Base-by-base conservation (phyloP, 2,797 vertebrate species). In the Perodicticus potto region DNA sequence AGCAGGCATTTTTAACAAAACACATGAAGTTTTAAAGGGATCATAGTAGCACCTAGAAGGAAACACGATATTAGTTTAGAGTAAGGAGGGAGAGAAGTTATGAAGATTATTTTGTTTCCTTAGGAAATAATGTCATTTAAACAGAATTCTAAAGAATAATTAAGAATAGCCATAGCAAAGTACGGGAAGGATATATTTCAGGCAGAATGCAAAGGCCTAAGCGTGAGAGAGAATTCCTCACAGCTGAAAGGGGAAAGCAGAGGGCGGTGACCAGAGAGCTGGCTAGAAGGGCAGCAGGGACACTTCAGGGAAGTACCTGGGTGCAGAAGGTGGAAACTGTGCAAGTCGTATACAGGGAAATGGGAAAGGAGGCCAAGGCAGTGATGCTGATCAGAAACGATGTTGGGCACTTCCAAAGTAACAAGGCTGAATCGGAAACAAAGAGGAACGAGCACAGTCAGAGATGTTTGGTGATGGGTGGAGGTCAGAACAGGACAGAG, bases 361-460 rank as follows among this genome's bases (percentile, higher is more conserved):
- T 19, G 7, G 19, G 14, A 73, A 45, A 23, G 37, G 40, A 83
- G 22, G 22, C 8, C 10, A n/a, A 23, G 0, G 3, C 23, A 3
- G 12, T 7, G 25, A 61, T 9, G 14, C 5, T 6, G 2, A 16
- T 2, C 25, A 32, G 25, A 20, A 77, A 49, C 9, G 19, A 34
- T 14, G 2, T 16, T 10, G 59, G 2, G n/a, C 7, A n/a, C 14
- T 23, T n/a, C 73, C 34, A 3, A n/a, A 7, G 3, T 5, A 45
- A 43, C 0, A 9, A 23, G 12, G 10, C 9, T 12, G 2, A 57
- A n/a, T 4, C 1, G 34, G 72, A 3, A 2, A 5, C 1, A 2
- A 2, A 37, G 13, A 59, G 2, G 17, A 27, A 7, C 0, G 16
- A 12, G 32, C 57, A 1, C 23, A 17, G 2, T 29, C 20, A 63